Evolutionary conservation across 2,797 vertebrate species (phyloP).

Genomic region (Rallus crepitans): DNA sequence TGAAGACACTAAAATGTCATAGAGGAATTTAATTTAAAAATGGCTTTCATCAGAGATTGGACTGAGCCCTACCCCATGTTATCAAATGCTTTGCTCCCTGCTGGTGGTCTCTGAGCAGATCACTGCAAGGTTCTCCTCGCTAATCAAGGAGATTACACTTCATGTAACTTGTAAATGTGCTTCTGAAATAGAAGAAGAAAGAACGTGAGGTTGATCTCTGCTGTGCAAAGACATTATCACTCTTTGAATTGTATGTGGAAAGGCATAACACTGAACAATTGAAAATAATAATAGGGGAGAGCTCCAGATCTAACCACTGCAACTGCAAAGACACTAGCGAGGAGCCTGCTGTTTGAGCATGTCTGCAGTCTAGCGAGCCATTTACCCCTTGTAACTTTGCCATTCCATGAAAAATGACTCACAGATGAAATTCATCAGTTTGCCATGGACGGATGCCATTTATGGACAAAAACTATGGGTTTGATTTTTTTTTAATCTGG

Average conservation of each 20-base stretch:
- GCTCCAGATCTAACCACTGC: not conserved
- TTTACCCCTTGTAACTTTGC: conserved; percentile 6
- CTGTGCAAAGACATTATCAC: not conserved
- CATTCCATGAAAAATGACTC: conserved; percentile 22
- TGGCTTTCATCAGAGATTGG: not conserved
- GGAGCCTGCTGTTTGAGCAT: not conserved
- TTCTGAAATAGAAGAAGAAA: not conserved
- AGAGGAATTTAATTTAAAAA: not conserved
- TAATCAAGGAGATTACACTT: not conserved
- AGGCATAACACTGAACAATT: not conserved
- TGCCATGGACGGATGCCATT: conserved; percentile 1
- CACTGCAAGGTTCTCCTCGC: not conserved
- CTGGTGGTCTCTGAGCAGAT: not conserved
- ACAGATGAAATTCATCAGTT: conserved; percentile 38
- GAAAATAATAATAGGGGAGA: not conserved
- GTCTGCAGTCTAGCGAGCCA: not conserved
- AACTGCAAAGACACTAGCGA: not conserved
- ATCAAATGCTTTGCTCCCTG: not conserved
- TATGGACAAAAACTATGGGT: not conserved
- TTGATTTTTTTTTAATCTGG: not conserved
- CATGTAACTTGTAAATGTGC: not conserved
- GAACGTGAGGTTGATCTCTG: not conserved
- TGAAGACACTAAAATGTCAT: not conserved
- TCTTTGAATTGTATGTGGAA: not conserved
- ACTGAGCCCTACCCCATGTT: not conserved